Base-by-base conservation (phyloP, 2,888 invertebrate species). In the Schrankia costaestrigalis region DNA sequence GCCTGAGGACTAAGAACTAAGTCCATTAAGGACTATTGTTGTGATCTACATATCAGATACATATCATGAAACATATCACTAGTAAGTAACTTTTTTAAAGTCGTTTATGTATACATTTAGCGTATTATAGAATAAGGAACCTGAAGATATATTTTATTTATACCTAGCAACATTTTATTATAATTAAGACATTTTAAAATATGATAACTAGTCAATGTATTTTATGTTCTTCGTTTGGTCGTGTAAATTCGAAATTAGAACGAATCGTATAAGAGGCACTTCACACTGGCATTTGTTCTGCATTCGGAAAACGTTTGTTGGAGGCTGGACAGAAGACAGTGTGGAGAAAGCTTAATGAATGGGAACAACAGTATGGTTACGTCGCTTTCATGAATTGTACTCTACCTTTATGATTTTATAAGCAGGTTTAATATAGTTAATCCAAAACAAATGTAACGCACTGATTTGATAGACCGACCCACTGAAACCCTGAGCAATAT, bases 1-100 rank as follows among this genome's bases (percentile, higher is more conserved):
- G 98, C 96, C 96, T 28, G 95, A 95, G 76, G 95, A 95, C 76
- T 96, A 72, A 26, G 19, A 18, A 28, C n/a, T 33, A 33, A 4
- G 24, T 36, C 21, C 30, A 39, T 41, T 17, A 11, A 45, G 55
- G 41, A 27, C 10, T 41, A 35, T 35, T 31, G 72, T 79, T 85
- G 84, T 86, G 85, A 86, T 84, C 62, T 55, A 73, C 56, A 51
- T 56, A 56, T 58, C 59, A 74, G 39, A 61, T 58, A 70, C 71
- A 70, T 70, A 68, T 67, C 67, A 54, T 65, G 66, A 74, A 64
- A 78, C 78, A 78, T 85, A 82, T 84, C 84, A 76, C 53, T 85
- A 83, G 74, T 36, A 26, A 31, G 51, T 79, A 83, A 83, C 61
- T 69, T 77, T 85, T 87, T 84, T 81, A 75, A 75, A 74, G 39